These are phyloP conservation scores for Pygoscelis adeliae DNA, from an alignment of 2,113 vertebrate genomes.

Conservation along the genomic window DNA sequence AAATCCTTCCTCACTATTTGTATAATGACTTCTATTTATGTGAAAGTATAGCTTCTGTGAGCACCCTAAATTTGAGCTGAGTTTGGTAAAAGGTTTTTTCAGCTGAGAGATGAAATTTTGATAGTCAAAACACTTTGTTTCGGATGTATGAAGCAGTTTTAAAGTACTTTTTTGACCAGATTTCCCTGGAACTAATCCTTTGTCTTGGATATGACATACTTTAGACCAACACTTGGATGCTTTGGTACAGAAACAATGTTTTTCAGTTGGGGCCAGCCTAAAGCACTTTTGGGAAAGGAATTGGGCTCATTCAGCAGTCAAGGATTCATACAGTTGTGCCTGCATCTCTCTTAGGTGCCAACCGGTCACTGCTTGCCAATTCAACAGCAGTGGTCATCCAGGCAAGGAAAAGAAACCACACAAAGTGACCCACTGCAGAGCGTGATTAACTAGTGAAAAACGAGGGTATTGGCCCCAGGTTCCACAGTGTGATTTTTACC, in stretches of 20 bases:
- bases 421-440: background rate
- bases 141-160: background rate
- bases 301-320: background rate
- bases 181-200: background rate
- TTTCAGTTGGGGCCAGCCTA: background rate
- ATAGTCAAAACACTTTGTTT: background rate
- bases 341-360: background rate
- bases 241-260: background rate
- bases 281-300: background rate
- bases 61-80: background rate
- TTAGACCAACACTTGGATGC: background rate
- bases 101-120: background rate
- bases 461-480: background rate
- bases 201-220: background rate
- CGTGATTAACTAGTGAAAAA: background rate
- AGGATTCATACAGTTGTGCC: background rate
- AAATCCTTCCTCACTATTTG: background rate
- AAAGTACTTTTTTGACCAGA: background rate
- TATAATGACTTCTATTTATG: background rate
- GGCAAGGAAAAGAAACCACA: background rate
- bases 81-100: background rate
- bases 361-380: background rate
- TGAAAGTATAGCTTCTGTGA: background rate
- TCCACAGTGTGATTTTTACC: background rate
- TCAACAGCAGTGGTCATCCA: background rate